Evolutionary conservation across 2,888 invertebrate genomes (phyloP), one percentile per base, ranked within the genome.

Genomic region (Tethea ocularis): DNA sequence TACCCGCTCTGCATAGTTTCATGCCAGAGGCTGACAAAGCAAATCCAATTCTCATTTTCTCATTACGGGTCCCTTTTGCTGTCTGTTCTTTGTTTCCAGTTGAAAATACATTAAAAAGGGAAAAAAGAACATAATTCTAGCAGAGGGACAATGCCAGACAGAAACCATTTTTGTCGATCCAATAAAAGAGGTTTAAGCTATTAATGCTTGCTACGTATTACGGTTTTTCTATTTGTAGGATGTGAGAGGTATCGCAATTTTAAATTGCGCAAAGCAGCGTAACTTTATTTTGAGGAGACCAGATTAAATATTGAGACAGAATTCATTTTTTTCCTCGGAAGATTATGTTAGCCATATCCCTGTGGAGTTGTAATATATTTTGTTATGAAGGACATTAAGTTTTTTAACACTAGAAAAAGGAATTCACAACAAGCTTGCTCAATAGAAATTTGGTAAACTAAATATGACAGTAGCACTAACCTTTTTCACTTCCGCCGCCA

Each of bases 1-100:
- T 72, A 71, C 71, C 68, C 69, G 64, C 69, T 77, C 77, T 80
- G 75, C 76, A 75, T 76, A 82, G 80, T 80, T 75, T 73, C 66
- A 68, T 66, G 70, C 70, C 71, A 63, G 70, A 61, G 69, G 78
- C 83, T 80, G 80, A 83, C 83, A 88, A 87, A 86, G 87, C 79
- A 84, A 87, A 86, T 82, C 77, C 84, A 83, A 87, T 87, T 84
- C 85, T 85, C 85, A 87, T 88, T 88, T 87, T 87, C 86, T 86
- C 85, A 86, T 87, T 88, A 87, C 80, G 70, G 77, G 71, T 76
- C 80, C 72, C 73, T 74, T 82, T 83, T 81, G 75, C 82, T 76
- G 81, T 82, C 85, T 82, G 80, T 75, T 74, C 83, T 84, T 88
- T 83, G 81, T 81, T 80, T 76, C 72, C 74, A 69, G 67, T 70